A percentile compares a stretch with the other conserved stretches of the same genome.
phyloP scores from a whole-genome alignment of 2,888 invertebrate genomes.

The Ochropleura leucogaster region DNA sequence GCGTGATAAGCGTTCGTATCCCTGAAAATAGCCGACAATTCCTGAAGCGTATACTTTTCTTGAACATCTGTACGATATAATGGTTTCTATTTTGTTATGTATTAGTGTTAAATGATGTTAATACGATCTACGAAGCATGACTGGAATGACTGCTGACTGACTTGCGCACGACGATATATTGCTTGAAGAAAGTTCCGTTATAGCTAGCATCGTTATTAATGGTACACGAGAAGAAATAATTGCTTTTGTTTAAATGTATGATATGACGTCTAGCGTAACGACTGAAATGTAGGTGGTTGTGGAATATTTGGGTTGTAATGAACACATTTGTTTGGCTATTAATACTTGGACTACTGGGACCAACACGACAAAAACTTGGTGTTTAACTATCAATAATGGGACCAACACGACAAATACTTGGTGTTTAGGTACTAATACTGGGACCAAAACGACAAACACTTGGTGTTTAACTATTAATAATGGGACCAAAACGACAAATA shows the following conservation, averaged over 20 bases:
- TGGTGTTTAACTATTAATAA: no score
- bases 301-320: background rate
- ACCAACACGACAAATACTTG: no score
- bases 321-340: background rate
- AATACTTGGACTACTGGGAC: background rate
- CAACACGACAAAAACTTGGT: background rate
- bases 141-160: slow-evolving; percentile 69
- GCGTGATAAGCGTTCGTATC: background rate
- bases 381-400: no score
- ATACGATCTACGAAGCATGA: slow-evolving; percentile 68
- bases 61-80: background rate
- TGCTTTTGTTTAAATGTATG: background rate
- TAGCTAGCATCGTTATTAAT: background rate
- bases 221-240: slow-evolving; percentile 9
- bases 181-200: slow-evolving; percentile 59
- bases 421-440: no score
- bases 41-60: background rate
- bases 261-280: background rate
- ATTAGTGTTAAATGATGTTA: slow-evolving; percentile 42
- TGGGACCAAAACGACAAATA: background rate
- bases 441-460: no score
- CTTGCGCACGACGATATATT: slow-evolving; percentile 61
- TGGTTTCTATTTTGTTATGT: slow-evolving; percentile 18
- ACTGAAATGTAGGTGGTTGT: background rate
- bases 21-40: background rate